Evolutionary conservation across 1,140 invertebrate species (phyloP).

Genomic region (Lordiphosa collinella): DNA sequence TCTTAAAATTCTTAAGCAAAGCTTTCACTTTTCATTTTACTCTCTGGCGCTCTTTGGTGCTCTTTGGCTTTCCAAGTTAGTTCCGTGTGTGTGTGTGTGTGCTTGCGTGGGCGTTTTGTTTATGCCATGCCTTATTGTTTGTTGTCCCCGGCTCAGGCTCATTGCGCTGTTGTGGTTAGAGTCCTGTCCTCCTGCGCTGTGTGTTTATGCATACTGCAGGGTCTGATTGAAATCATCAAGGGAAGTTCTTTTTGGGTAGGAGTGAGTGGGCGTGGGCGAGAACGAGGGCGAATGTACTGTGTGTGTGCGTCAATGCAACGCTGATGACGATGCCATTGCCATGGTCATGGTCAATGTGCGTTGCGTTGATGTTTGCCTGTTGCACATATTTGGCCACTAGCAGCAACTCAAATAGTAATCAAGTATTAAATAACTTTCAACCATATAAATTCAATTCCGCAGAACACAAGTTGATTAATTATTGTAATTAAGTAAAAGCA

Average conservation of each 20-base stretch:
- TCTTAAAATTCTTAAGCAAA: slow-evolving; percentile 6
- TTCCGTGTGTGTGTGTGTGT: background rate
- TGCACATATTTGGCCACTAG: slow-evolving; percentile 41
- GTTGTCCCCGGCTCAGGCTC: slow-evolving; percentile 37
- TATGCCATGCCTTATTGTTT: slow-evolving; percentile 34
- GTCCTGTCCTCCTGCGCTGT: slow-evolving; percentile 11
- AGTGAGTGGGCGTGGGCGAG: background rate
- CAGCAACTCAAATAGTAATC: slow-evolving; percentile 10
- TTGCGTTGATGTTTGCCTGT: slow-evolving; percentile 52
- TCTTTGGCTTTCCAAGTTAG: slow-evolving; percentile 12
- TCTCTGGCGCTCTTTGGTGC: slow-evolving; percentile 15
- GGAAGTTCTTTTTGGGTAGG: slow-evolving; percentile 14
- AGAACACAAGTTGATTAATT: slow-evolving; percentile 50
- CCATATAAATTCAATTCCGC: background rate
- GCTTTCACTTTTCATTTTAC: slow-evolving; percentile 10
- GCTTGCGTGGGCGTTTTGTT: slow-evolving; percentile 30
- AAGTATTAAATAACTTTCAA: slow-evolving; percentile 13
- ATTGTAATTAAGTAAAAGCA: slow-evolving; percentile 62
- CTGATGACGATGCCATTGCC: slow-evolving; percentile 16
- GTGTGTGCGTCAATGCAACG: slow-evolving; percentile 45
- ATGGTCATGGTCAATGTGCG: slow-evolving; percentile 21
- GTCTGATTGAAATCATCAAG: slow-evolving; percentile 45
- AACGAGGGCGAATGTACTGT: background rate
- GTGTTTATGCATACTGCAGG: slow-evolving; percentile 35
- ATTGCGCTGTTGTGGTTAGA: slow-evolving; percentile 4